Evolutionary conservation across 2,113 vertebrate genomes (phyloP).

Genomic region (Ictidomys tridecemlineatus): DNA sequence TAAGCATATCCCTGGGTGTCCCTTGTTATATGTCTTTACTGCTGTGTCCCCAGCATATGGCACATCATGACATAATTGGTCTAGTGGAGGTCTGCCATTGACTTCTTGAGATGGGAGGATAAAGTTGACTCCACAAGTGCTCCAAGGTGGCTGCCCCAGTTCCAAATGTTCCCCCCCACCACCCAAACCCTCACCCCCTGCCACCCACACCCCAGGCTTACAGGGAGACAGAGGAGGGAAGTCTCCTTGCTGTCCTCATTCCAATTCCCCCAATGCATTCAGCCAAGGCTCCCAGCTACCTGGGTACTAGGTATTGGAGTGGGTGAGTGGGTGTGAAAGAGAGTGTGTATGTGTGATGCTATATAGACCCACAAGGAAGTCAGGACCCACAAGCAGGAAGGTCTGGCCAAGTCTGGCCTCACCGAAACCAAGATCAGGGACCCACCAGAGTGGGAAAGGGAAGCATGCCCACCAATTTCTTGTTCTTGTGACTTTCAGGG

Average conservation of each 20-base stretch:
- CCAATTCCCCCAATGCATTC: background rate
- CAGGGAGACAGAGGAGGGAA: background rate
- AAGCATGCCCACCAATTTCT: background rate
- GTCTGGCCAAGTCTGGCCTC: background rate
- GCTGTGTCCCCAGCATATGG: background rate
- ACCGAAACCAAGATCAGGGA: background rate
- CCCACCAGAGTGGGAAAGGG: accelerated
- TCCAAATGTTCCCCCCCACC: background rate
- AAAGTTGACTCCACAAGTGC: background rate
- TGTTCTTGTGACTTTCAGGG: slow-evolving; percentile 87
- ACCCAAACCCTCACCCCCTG: background rate
- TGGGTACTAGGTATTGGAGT: background rate
- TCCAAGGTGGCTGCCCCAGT: background rate
- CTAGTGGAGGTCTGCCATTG: background rate
- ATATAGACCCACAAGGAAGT: background rate
- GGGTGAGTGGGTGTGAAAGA: no score
- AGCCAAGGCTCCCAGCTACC: background rate
- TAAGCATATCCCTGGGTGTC: background rate
- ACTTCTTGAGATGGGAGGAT: background rate
- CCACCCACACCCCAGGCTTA: background rate
- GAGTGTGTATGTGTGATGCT: no score
- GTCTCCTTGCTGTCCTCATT: no score
- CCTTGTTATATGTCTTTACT: background rate
- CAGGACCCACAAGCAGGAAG: background rate
- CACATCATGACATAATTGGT: background rate